Base-by-base conservation (phyloP, 2,888 invertebrate species). In the Pterostichus madidus region DNA sequence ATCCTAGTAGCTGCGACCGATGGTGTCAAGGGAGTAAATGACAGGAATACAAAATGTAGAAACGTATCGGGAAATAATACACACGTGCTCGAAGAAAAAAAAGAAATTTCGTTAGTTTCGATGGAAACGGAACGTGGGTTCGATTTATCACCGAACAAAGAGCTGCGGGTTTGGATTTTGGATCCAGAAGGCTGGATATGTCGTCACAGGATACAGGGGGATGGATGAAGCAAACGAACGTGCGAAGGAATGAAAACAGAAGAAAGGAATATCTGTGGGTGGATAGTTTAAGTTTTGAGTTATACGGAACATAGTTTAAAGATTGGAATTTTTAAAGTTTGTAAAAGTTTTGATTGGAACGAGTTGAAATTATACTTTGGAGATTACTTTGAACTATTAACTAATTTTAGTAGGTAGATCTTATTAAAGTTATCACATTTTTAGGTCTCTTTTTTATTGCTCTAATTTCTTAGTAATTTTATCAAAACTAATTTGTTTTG, bases 141-240 rank as follows among this genome's bases (percentile, higher is more conserved):
- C 59, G 59, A 59, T 59, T 59, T 59, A 59, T 59, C 59, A 59
- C 24, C 24, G 24, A 59, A 56, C 39, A 39, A 39, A 39, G 39
- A 8, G 5, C 39, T 6, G 8, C 6, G 39, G 39, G 8, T 8
- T 39, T 8, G 39, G 39, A 3, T 24, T 24, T 24, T 24, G 3
- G 24, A 24, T 24, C 24, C 2, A 3, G 3, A 24, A 24, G 24
- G 24, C 24, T 39, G 39, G 39, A 5, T 39, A 39, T 39, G 39
- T 39, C 39, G 39, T 39, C 39, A 39, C 39, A 39, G 39, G 39
- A 39, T 39, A 39, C 39, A 5, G 39, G 39, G 5, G 7, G 39
- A 39, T 39, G 5, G 39, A 39, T 39, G 39, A 39, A 39, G 8
- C 8, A 39, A 39, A 39, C 8, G 3, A 39, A 39, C 39, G 39